These are phyloP conservation scores for Anseranas semipalmata DNA, from an alignment of 2,113 vertebrate species.

Conservation along the genomic window DNA sequence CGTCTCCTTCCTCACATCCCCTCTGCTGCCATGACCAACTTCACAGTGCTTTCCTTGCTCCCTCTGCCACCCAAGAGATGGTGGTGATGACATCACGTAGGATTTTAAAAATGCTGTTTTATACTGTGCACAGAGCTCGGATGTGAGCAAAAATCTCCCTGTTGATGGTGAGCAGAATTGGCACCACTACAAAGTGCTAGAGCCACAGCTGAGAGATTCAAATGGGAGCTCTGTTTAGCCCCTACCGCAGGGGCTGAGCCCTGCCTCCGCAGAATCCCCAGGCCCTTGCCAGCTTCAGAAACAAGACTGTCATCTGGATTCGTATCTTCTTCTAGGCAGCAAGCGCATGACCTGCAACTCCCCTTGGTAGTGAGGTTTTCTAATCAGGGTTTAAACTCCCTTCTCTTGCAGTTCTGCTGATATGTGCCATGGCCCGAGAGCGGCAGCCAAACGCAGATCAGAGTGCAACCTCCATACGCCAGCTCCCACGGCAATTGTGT, in stretches of 20 bases:
- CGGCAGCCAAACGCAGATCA: not conserved
- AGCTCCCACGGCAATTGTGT: conserved; percentile 51
- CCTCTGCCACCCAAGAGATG: not conserved
- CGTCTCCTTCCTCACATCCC: not conserved
- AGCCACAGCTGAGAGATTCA: not conserved
- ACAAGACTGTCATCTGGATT: not conserved
- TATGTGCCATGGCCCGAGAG: not conserved
- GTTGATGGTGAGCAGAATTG: not conserved
- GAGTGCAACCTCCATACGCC: not conserved
- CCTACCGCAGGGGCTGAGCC: not conserved
- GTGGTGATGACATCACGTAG: not conserved
- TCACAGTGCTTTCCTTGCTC: not conserved
- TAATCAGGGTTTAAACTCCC: not conserved
- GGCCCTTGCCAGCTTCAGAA: not conserved
- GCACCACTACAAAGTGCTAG: not conserved
- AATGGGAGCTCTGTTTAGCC: not conserved
- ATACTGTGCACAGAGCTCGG: not conserved
- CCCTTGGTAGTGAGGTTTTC: not conserved
- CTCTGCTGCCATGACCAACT: not conserved
- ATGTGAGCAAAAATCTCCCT: not conserved
- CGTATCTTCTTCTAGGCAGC: not conserved
- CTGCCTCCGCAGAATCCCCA: not conserved
- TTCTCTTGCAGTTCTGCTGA: conserved; percentile 76
- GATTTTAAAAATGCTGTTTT: not conserved
- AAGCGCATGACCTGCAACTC: rapidly evolving